Percentiles rank a stretch among this genome's conserved stretches.
These are phyloP conservation scores for Oncorhynchus tshawytscha DNA, from an alignment of 2,113 vertebrate species.

Conservation along the genomic window DNA sequence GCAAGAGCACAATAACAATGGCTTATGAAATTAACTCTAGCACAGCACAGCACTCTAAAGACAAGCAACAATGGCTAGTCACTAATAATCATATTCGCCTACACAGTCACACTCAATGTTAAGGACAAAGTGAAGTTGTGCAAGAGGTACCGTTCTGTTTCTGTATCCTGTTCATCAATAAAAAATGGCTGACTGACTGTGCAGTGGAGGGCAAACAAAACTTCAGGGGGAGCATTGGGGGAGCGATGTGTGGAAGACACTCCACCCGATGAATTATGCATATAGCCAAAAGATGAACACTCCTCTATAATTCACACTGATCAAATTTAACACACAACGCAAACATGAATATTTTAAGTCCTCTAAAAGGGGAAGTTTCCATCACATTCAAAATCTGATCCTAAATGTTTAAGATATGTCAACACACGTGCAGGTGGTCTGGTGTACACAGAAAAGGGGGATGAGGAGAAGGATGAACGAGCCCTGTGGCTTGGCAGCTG, in stretches of 20 bases:
- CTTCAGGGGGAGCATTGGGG: not conserved
- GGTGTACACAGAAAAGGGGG: too few species aligned
- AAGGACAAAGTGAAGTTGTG: not conserved
- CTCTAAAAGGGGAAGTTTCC: not conserved
- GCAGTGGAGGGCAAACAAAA: not conserved
- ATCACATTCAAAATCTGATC: not conserved
- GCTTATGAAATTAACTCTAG: too few species aligned
- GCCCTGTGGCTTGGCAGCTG: too few species aligned
- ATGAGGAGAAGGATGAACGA: too few species aligned
- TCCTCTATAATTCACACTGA: slow-evolving; percentile 6
- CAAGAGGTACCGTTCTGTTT: too few species aligned
- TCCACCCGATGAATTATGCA: not conserved
- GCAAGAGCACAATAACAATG: not conserved
- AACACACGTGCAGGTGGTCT: not conserved
- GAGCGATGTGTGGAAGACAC: not conserved
- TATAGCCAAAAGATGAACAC: not conserved
- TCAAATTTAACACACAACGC: not conserved
- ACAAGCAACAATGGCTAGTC: too few species aligned
- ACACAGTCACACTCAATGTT: too few species aligned
- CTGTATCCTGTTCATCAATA: slow-evolving; percentile 4
- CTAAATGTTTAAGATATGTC: slow-evolving; percentile 12
- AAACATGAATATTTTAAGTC: not conserved
- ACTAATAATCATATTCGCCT: too few species aligned
- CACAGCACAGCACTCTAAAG: too few species aligned
- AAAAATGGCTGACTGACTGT: not conserved